Evolutionary conservation across 2,888 invertebrate species (phyloP).

Genomic region (Watsonalla cultraria): DNA sequence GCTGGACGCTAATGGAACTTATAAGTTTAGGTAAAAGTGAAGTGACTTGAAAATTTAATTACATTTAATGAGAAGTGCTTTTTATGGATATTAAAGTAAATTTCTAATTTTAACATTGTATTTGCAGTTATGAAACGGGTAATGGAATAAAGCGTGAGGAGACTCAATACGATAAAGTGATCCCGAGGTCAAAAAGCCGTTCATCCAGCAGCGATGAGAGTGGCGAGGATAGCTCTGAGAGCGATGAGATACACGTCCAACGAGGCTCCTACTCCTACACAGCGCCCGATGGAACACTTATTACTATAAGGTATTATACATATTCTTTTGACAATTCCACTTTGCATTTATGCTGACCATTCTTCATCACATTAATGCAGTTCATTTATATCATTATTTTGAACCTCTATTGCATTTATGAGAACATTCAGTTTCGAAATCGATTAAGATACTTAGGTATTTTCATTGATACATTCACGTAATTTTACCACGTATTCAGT

Average conservation of each 20-base stretch:
- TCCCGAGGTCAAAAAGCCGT: constrained; percentile 62
- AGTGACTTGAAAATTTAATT: neutral
- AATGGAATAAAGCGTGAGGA: constrained; percentile 88
- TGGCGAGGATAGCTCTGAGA: constrained; percentile 78
- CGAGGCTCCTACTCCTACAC: constrained; percentile 84
- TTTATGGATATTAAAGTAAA: neutral
- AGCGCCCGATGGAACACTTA: constrained; percentile 83
- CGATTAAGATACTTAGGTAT: too few species aligned
- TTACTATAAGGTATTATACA: constrained; percentile 73
- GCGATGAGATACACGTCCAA: constrained; percentile 79
- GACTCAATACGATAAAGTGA: constrained; percentile 82
- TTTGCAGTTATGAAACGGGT: constrained; percentile 84
- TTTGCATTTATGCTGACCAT: too few species aligned
- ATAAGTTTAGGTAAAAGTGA: constrained; percentile 69
- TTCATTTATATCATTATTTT: too few species aligned
- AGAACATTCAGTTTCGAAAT: too few species aligned
- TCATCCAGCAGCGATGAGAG: constrained; percentile 60
- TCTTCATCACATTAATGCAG: too few species aligned
- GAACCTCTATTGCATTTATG: too few species aligned
- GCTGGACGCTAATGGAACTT: constrained; percentile 72
- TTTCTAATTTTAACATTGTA: constrained; percentile 1
- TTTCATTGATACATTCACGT: too few species aligned
- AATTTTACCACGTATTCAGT: too few species aligned
- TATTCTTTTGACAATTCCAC: neutral
- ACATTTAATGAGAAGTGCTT: constrained; percentile 1